These are phyloP conservation scores for Enteromius treurensis DNA, from an alignment of 2,797 vertebrate species.

Conservation along the genomic window DNA sequence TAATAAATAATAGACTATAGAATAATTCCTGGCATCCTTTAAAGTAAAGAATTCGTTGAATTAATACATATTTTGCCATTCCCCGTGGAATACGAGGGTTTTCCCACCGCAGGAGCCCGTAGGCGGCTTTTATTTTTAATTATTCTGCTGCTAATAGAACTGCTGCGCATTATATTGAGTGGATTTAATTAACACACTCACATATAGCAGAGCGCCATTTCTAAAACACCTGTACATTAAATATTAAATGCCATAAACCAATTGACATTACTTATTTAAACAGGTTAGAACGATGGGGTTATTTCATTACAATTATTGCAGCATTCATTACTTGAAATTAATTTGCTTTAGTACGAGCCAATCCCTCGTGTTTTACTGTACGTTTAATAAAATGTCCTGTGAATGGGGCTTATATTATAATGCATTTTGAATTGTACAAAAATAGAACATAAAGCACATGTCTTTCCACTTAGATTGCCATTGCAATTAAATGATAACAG, in stretches of 20 bases:
- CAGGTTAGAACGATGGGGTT: conserved; percentile 9
- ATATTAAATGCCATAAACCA: conserved; percentile 88
- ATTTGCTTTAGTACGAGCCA: conserved; percentile 1
- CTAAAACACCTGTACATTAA: conserved; percentile 65
- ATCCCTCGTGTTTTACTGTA: conserved; percentile 23
- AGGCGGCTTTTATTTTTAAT: conserved; percentile 89
- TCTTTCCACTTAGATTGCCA: neutral
- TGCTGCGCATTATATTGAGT: conserved; percentile 83
- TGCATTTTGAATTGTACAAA: conserved; percentile 9
- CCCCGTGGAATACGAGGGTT: conserved; percentile 78
- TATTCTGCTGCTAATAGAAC: conserved; percentile 87
- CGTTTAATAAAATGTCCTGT: conserved; percentile 11
- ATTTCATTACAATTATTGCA: conserved; percentile 32
- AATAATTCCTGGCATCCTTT: neutral
- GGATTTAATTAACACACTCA: conserved; percentile 79
- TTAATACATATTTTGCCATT: conserved; percentile 80
- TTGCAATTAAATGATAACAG: neutral
- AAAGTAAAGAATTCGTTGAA: neutral
- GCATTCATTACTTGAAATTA: conserved; percentile 38
- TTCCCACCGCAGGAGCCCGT: conserved; percentile 80
- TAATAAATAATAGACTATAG: neutral
- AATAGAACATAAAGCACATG: neutral
- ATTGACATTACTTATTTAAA: conserved; percentile 50
- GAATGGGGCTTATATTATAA: neutral
- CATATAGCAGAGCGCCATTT: conserved; percentile 54